phyloP scores from a whole-genome alignment of 2,888 invertebrate species.

The Acleris holmiana region DNA sequence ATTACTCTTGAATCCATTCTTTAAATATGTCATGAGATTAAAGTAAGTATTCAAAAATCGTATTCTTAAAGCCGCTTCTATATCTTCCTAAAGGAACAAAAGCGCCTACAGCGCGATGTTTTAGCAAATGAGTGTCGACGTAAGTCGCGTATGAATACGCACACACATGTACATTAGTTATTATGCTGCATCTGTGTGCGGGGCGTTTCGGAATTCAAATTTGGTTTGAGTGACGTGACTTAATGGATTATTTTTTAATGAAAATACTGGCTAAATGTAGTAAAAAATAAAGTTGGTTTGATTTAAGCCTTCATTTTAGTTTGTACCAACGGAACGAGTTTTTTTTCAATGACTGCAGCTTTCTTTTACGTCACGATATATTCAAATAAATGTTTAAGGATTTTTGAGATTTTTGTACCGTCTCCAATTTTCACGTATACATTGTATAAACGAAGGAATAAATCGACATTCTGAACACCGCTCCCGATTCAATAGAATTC shows the following conservation, averaged over 20 bases:
- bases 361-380: not conserved
- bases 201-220: conserved; percentile 34
- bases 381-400: not conserved
- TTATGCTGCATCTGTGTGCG: conserved; percentile 23
- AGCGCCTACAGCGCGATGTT: conserved; percentile 62
- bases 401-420: conserved; percentile 10
- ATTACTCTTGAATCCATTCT: no score
- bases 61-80: conserved; percentile 13
- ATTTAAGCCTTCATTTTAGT: no score
- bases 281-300: not conserved
- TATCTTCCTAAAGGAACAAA: conserved; percentile 8
- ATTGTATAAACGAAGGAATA: conserved; percentile 35
- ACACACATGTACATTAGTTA: conserved; percentile 25
- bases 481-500: conserved; percentile 37
- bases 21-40: no score
- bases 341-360: not conserved
- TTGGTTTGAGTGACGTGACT: conserved; percentile 31
- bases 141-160: conserved; percentile 50
- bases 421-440: conserved; percentile 20
- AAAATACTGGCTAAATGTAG: conserved; percentile 19
- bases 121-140: conserved; percentile 75
- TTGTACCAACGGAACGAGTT: no score
- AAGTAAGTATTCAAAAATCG: not conserved
- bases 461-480: conserved; percentile 37
- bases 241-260: conserved; percentile 35